These are phyloP conservation scores for Coelopa pilipes DNA, from an alignment of 2,888 invertebrate genomes.

Conservation along the genomic window DNA sequence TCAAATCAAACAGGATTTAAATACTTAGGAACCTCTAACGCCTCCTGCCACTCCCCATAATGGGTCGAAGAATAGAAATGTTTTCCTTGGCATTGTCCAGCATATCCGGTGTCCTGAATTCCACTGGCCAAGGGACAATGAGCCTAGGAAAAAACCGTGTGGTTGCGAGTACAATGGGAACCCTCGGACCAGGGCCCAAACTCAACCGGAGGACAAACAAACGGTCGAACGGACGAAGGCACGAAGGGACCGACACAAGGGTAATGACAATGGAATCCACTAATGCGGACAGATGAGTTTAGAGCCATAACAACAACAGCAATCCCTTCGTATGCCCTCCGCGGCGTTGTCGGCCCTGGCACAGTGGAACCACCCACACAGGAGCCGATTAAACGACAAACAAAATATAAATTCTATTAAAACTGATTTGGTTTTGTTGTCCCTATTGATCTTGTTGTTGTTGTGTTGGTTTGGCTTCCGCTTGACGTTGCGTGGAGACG, in stretches of 20 bases:
- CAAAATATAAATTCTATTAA: too few species aligned
- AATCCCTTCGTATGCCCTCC: neutral
- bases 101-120: neutral
- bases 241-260: neutral
- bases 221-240: neutral
- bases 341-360: too few species aligned
- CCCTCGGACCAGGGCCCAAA: neutral
- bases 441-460: too few species aligned
- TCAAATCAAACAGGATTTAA: slow-evolving; percentile 15
- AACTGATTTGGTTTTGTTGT: too few species aligned
- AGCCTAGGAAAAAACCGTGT: neutral
- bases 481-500: too few species aligned
- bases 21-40: neutral
- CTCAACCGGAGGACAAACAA: neutral
- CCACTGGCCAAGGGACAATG: neutral
- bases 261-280: slow-evolving; percentile 13
- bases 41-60: neutral
- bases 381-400: neutral
- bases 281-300: slow-evolving; percentile 16
- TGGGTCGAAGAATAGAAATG: too few species aligned
- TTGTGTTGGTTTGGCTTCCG: too few species aligned
- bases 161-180: neutral
- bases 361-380: too few species aligned
- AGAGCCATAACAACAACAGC: neutral
- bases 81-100: neutral